A percentile compares a stretch with the other conserved stretches of the same genome.
Conservation (phyloP, 2,113 vertebrate genomes). For the Aepyceros melampus region DNA sequence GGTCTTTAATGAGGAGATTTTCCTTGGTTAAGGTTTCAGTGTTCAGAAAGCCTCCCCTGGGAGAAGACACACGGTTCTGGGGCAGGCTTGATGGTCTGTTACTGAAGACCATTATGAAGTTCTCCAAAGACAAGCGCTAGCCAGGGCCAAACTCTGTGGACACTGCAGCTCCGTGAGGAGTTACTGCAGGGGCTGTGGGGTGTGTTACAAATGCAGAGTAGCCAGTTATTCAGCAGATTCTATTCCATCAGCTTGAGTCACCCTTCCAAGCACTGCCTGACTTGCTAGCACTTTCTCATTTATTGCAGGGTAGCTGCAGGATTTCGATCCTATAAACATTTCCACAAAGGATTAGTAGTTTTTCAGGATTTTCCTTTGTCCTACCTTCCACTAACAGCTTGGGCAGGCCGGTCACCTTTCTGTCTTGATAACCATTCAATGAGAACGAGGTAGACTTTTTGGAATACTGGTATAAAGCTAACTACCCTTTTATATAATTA, state of each 20-base stretch:
- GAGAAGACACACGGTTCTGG: neutral
- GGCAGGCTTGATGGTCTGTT: neutral
- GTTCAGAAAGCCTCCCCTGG: neutral
- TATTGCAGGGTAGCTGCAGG: neutral
- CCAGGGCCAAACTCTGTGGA: neutral
- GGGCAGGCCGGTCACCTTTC: neutral
- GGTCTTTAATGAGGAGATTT: neutral
- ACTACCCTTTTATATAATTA: neutral
- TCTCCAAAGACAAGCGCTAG: neutral
- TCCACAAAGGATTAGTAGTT: neutral
- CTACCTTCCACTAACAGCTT: neutral
- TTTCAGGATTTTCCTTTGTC: neutral
- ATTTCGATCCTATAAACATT: neutral
- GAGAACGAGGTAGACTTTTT: neutral
- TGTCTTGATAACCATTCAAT: neutral
- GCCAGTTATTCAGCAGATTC: neutral
- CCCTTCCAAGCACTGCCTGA: neutral
- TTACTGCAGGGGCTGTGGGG: neutral
- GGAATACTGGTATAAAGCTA: neutral
- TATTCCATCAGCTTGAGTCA: rapidly evolving
- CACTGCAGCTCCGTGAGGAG: neutral
- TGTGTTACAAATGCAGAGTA: neutral
- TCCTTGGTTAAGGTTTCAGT: neutral
- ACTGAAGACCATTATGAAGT: neutral
- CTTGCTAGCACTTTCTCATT: neutral